phyloP scores from a whole-genome alignment of 2,113 vertebrate genomes.

The Actinemys pallida region DNA sequence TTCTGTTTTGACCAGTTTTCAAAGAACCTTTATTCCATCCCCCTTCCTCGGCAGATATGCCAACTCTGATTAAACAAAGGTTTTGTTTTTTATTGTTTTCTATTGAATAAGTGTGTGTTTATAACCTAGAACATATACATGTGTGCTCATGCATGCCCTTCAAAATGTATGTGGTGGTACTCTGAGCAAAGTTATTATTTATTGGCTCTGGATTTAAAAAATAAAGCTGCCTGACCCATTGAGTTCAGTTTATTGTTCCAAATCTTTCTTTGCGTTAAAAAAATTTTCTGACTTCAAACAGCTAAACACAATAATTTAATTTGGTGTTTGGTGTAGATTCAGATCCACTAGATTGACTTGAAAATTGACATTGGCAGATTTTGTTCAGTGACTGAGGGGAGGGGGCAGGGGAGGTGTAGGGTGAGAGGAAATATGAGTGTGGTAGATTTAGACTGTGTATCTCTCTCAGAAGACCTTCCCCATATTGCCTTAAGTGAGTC shows the following conservation, averaged over 20 bases:
- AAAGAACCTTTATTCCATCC: not conserved
- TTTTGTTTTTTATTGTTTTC: fast-evolving
- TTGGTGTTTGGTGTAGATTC: not conserved
- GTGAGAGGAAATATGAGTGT: not conserved
- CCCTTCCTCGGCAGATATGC: fast-evolving
- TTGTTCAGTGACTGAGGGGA: not conserved
- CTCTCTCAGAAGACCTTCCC: not conserved
- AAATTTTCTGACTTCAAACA: not conserved
- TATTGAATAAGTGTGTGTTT: not conserved
- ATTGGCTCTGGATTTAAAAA: not conserved
- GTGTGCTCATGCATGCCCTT: not conserved
- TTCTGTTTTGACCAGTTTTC: fast-evolving
- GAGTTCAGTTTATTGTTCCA: fast-evolving
- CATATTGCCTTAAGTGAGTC: not conserved
- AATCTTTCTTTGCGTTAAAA: fast-evolving
- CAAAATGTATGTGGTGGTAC: not conserved
- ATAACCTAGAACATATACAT: not conserved
- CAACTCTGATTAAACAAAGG: not conserved
- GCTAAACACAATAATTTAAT: fast-evolving
- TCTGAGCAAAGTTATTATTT: not conserved
- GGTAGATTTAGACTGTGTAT: fast-evolving
- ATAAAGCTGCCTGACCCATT: not conserved
- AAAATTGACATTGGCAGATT: too few relatives aligned
- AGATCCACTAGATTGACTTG: fast-evolving
- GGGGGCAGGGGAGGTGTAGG: not conserved